Base-by-base conservation (phyloP, 2,113 vertebrate species). In the Lophotis ruficrista region DNA sequence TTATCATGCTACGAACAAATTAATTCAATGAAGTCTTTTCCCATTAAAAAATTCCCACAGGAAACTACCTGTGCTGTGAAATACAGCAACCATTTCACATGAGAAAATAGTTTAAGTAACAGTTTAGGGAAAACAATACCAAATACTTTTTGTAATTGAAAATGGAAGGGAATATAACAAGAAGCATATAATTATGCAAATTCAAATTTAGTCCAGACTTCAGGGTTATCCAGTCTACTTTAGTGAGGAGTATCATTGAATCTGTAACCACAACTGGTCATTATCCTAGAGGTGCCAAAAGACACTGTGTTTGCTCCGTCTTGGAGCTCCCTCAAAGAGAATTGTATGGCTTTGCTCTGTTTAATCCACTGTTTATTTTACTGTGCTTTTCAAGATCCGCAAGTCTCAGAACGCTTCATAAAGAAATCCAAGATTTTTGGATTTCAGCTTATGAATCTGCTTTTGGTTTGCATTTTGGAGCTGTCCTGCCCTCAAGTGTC, bases 401-500 rank as follows among this genome's bases (percentile, higher is more conserved):
- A 70, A 91, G 54, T 51, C 70, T 72, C 47, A 45, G 57, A 94
- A 82, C 24, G 47, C 37, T 70, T 80, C 54, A 77, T 50, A 58
- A 83, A 77, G 50, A 91, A 69, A 82, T 47, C 18, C n/a, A 79
- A 84, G 54, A 69, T 85, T 87, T 89, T 45, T 87, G 60, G 68
- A 92, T 66, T 70, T 91, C 35, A 81, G 64, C 30, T 86, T 90
- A 86, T 54, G 51, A 93, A 75, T 90, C 62, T 50, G 25, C n/a
- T 91, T 91, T 69, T 62, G 62, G 54, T 89, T 96, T 77, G 75
- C 50, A 83, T 96, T 91, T 95, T 89, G 87, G 88, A 94, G 76
- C 47, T 5, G 21, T 88, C 91, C 94, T 95, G 91, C 95, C 90
- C 94, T 96, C 93, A 95, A 92, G 95, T 71, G 91, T 96, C 69